Evolutionary conservation across 1,140 invertebrate species (phyloP).

Genomic region (Epicauta chinensis): DNA sequence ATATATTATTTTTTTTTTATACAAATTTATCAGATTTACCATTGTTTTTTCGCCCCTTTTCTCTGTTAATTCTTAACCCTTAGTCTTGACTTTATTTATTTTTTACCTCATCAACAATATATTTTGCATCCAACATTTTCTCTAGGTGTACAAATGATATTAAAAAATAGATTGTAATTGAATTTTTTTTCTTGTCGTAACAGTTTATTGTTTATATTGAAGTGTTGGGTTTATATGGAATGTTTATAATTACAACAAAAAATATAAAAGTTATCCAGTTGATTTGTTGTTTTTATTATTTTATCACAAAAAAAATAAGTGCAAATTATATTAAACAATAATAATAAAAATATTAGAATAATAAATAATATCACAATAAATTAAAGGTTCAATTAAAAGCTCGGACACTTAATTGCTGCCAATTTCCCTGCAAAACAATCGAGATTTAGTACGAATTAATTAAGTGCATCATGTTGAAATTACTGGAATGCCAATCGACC

Average conservation of each 20-base stretch:
- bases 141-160: constrained; percentile 32
- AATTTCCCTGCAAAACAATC: constrained; percentile 33
- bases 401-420: constrained; percentile 29
- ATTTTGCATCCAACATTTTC: constrained; percentile 19
- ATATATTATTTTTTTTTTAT: constrained; percentile 7
- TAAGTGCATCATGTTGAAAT: constrained; percentile 18
- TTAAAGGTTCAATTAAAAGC: constrained; percentile 24
- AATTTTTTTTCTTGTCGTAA: constrained; percentile 32
- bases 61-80: background rate
- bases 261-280: constrained; percentile 19
- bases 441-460: too few species aligned
- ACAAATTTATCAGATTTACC: background rate
- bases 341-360: background rate
- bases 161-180: constrained; percentile 2
- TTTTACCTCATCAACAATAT: constrained; percentile 27
- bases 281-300: background rate
- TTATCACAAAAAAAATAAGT: background rate
- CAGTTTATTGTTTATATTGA: constrained; percentile 38
- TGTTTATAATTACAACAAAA: constrained; percentile 39
- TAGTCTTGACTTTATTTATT: constrained; percentile 13
- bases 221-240: constrained; percentile 44
- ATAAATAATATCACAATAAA: background rate
- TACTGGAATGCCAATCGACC: constrained; percentile 67
- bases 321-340: background rate
- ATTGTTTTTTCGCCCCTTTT: constrained; percentile 6